Percentiles rank a stretch among this genome's conserved stretches.
Evolutionary conservation across 1,140 invertebrate species (phyloP).

Genomic region (Arctopsyche grandis): DNA sequence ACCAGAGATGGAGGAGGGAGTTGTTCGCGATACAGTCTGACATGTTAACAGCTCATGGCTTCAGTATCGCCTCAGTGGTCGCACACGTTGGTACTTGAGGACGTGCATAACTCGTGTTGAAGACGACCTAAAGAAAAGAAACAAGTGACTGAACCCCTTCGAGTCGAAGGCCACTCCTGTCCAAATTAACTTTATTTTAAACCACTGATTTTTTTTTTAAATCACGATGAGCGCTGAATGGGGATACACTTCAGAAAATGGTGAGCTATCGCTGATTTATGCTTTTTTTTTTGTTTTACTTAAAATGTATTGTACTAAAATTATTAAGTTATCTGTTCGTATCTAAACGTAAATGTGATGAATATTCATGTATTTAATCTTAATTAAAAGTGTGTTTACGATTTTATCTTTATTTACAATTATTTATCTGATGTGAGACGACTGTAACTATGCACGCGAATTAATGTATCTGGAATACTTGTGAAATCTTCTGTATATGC

Average conservation of each 20-base stretch:
- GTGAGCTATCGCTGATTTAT: slow-evolving; percentile 57
- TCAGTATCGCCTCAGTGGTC: slow-evolving; percentile 46
- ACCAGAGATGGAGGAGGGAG: slow-evolving; percentile 54
- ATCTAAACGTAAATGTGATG: slow-evolving; percentile 25
- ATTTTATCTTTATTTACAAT: no score
- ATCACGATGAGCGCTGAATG: slow-evolving; percentile 58
- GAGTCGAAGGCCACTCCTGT: no score
- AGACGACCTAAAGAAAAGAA: not conserved
- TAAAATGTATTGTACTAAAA: no score
- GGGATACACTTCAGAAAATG: slow-evolving; percentile 65
- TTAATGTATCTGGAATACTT: no score
- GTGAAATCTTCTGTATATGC: no score
- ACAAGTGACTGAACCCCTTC: no score
- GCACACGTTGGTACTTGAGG: not conserved
- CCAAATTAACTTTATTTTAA: no score
- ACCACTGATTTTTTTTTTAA: no score
- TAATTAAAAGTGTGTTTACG: no score
- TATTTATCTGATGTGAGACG: no score
- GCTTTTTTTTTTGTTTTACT: slow-evolving; percentile 7
- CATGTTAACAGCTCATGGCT: slow-evolving; percentile 37
- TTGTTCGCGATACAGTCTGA: slow-evolving; percentile 31
- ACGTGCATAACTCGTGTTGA: not conserved
- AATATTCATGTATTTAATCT: no score
- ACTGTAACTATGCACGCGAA: no score
- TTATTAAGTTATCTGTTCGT: slow-evolving; percentile 6